Base-by-base conservation (phyloP, 2,797 vertebrate genomes). In the Acropternis orthonyx region DNA sequence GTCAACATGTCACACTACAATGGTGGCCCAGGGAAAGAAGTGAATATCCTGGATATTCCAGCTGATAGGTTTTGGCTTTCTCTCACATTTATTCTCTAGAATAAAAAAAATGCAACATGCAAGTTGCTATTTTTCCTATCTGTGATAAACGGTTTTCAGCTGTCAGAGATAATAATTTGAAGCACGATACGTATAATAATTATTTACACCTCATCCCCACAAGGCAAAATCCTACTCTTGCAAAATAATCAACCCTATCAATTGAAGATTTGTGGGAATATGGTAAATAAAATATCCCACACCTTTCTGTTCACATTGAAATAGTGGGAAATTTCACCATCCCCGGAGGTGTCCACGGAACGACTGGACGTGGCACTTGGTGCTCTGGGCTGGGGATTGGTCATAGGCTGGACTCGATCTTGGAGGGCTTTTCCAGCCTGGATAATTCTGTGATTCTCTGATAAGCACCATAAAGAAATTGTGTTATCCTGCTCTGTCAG, bases 401-500 rank as follows among this genome's bases (percentile, higher is more conserved):
- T 3, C 41, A 11, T 36, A 37, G 62, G 10, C 3, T 43, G 56
- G 48, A 14, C 10, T 15, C 3, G 3, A 1, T 3, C 8, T 11
- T 10, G 72, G 14, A 39, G 51, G 23, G 23, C 10, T 52, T 65
- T 79, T 83, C 44, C 87, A 89, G 4, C 56, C 78, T 12, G 41
- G 10, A 48, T 7, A 62, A 1, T 27, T 20, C 46, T 14, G 63
- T 41, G 7, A 14, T 20, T 32, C 26, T 22, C 55, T n/a, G 63
- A 3, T 14, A 48, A 27, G 3, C 5, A 13, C 15, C 73, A 10
- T 2, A 7, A 32, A 32, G 20, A 12, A n/a, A 12, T 5, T 2
- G 9, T 4, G 6, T 8, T 3, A 1, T 36, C 44, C 73, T 61
- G n/a, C 10, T 27, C 1, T 8, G 3, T 5, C 48, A 34, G 21